Evolutionary conservation across 2,888 invertebrate genomes (phyloP).

Genomic region (Dynastes hyllus): DNA sequence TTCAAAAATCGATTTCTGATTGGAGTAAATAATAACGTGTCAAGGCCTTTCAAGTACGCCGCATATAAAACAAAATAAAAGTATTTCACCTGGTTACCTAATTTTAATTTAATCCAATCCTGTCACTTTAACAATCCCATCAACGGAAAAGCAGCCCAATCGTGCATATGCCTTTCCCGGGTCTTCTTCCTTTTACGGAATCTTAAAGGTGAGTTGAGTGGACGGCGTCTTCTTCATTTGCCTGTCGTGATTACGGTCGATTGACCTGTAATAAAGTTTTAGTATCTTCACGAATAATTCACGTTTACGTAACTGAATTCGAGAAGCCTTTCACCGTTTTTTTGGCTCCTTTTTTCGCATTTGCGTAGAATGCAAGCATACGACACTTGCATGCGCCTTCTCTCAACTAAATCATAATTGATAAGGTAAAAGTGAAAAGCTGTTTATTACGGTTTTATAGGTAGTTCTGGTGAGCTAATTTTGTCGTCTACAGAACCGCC

Average conservation of each 20-base stretch:
- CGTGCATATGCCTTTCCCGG: background rate
- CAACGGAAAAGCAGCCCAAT: background rate
- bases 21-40: background rate
- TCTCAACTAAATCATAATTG: constrained; percentile 3
- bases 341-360: background rate
- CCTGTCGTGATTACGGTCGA: constrained; percentile 20
- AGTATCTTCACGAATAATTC: constrained; percentile 23
- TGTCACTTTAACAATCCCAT: background rate
- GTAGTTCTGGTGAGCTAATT: background rate
- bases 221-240: constrained; percentile 9
- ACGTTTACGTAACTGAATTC: constrained; percentile 24
- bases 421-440: constrained; percentile 5
- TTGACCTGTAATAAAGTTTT: constrained; percentile 30
- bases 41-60: background rate
- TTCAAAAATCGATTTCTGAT: background rate
- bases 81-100: too few relatives aligned
- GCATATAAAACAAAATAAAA: too few relatives aligned
- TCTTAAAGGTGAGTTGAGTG: background rate
- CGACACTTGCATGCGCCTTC: background rate
- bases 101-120: too few relatives aligned
- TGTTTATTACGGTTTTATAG: background rate
- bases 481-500: background rate
- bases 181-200: constrained; percentile 14
- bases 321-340: constrained; percentile 37
- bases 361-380: background rate